These are phyloP conservation scores for Agraylea sexmaculata DNA, from an alignment of 1,140 invertebrate species.

Conservation along the genomic window DNA sequence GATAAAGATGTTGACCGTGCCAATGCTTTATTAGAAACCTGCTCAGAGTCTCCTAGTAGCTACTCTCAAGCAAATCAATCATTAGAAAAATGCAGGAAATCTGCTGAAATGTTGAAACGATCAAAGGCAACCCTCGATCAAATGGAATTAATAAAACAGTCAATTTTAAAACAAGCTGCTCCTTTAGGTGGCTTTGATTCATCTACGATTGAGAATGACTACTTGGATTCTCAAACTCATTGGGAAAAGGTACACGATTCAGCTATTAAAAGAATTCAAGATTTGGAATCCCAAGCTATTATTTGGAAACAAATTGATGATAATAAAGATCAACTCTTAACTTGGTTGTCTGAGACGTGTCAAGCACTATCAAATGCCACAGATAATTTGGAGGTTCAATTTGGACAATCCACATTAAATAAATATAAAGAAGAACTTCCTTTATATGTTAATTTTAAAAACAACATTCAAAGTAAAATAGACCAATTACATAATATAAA, in stretches of 20 bases:
- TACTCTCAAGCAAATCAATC: conserved; percentile 47
- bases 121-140: conserved; percentile 62
- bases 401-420: conserved; percentile 59
- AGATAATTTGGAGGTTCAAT: conserved; percentile 68
- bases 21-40: conserved; percentile 43
- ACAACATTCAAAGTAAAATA: conserved; percentile 66
- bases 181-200: conserved; percentile 62
- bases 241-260: conserved; percentile 65
- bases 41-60: conserved; percentile 52
- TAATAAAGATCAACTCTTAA: conserved; percentile 66
- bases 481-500: conserved; percentile 71
- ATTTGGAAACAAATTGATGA: conserved; percentile 89
- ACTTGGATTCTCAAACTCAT: conserved; percentile 48
- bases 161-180: conserved; percentile 58
- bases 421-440: conserved; percentile 82
- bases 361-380: conserved; percentile 60
- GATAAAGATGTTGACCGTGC: conserved; percentile 55
- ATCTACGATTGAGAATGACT: conserved; percentile 48
- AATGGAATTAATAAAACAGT: conserved; percentile 59
- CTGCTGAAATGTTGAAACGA: conserved; percentile 59
- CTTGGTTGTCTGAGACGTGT: conserved; percentile 75
- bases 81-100: conserved; percentile 63
- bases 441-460: conserved; percentile 58
- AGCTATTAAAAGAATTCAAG: conserved; percentile 57
- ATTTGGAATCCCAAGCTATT: conserved; percentile 74